A percentile compares a stretch with the other conserved stretches of the same genome.
These are phyloP conservation scores for Campaea margaritaria DNA, from an alignment of 2,888 invertebrate genomes.

Conservation along the genomic window DNA sequence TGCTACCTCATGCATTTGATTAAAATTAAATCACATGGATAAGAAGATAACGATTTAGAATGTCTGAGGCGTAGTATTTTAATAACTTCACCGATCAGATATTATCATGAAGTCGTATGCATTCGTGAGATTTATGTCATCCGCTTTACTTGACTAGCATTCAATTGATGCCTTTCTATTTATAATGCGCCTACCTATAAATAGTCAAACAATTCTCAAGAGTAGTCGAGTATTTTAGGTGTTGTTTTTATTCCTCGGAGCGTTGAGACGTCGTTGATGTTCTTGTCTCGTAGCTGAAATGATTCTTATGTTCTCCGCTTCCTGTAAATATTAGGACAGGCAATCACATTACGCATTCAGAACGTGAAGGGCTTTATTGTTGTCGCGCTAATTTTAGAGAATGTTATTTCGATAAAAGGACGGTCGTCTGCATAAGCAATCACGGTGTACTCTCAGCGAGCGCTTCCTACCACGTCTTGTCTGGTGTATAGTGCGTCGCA, in stretches of 20 bases:
- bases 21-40: slow-evolving; percentile 32
- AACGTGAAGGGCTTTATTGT: slow-evolving; percentile 41
- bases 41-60: slow-evolving; percentile 32
- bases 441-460: slow-evolving; percentile 38
- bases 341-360: slow-evolving; percentile 48
- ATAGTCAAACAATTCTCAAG: slow-evolving; percentile 39
- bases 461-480: slow-evolving; percentile 50
- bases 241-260: slow-evolving; percentile 38
- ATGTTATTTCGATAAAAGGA: slow-evolving; percentile 42
- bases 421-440: slow-evolving; percentile 35
- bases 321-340: slow-evolving; percentile 51
- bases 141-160: slow-evolving; percentile 59
- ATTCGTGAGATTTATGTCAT: slow-evolving; percentile 63
- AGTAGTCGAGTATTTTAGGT: slow-evolving; percentile 34
- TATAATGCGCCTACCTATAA: slow-evolving; percentile 42
- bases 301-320: slow-evolving; percentile 47
- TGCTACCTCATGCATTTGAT: slow-evolving; percentile 25
- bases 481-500: slow-evolving; percentile 45
- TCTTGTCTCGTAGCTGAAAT: slow-evolving; percentile 47
- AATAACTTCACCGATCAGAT: slow-evolving; percentile 42
- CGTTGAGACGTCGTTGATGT: slow-evolving; percentile 50
- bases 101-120: slow-evolving; percentile 49
- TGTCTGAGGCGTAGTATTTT: slow-evolving; percentile 41
- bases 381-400: slow-evolving; percentile 51
- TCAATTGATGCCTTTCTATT: slow-evolving; percentile 58